Base-by-base conservation (phyloP, 2,113 vertebrate genomes). In the Ramphastos sulfuratus region DNA sequence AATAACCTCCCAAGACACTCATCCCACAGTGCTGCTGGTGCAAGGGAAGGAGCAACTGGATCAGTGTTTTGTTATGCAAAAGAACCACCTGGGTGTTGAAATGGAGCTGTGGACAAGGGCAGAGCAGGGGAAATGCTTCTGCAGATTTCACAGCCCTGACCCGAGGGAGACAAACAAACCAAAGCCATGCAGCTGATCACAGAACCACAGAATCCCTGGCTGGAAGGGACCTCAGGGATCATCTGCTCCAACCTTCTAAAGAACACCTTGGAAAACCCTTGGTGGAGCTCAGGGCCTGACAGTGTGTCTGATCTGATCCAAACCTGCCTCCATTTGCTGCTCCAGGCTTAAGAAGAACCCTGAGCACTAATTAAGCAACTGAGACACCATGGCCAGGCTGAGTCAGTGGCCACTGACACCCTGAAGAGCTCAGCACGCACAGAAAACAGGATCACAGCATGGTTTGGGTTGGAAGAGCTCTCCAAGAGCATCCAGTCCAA, bases 311-410 rank as follows among this genome's bases (percentile, higher is more conserved):
- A 52, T 89, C 79, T 56, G 28, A 65, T 9, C 55, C 76, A 72
- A 74, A 87, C 31, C 35, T 31, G 23, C 46, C 61, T 24, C 13
- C 5, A 44, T 44, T n/a, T 75, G 72, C 50, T 70, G 27, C 3
- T 48, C 10, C 58, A 24, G 54, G 61, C 28, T 67, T 35, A 39
- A 63, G 37, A 66, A 24, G 35, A 59, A 24, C 61, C 15, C 46
- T 12, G 19, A 55, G 2, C 27, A 7, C 8, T 19, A 37, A 71
- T 37, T 0, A 55, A n/a, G 21, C 0, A 0, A n/a, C 5, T 1
- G 8, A 75, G 55, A 64, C 44, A 61, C 2, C 8, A 9, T 4
- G 9, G 6, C 7, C 37, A 80, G 48, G 20, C 24, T 9, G 44
- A 69, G 30, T 0, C 8, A 55, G 65, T 0, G 9, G 50, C 16